These are phyloP conservation scores for Peromyscus leucopus DNA, from an alignment of 2,113 vertebrate species.

Conservation along the genomic window DNA sequence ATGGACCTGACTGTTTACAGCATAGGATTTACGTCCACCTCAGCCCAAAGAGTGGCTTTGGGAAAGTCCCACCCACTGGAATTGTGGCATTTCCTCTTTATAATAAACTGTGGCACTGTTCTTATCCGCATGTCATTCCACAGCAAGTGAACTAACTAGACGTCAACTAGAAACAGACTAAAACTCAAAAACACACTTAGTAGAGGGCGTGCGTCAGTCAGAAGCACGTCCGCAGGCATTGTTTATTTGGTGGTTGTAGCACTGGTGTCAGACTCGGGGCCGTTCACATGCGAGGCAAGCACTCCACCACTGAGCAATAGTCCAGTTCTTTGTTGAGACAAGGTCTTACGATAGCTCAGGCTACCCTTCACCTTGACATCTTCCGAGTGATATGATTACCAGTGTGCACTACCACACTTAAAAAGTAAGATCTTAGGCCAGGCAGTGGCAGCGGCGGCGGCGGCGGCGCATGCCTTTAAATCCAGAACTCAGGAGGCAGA, in stretches of 20 bases:
- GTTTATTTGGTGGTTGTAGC: neutral
- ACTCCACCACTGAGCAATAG: neutral
- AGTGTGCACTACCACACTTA: neutral
- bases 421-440: neutral
- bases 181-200: neutral
- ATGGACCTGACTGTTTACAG: neutral
- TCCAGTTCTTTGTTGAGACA: neutral
- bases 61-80: rapidly evolving
- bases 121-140: neutral
- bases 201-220: neutral
- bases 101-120: neutral
- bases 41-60: neutral
- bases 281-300: neutral
- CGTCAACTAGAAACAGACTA: neutral
- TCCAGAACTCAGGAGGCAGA: neutral
- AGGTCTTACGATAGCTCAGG: neutral
- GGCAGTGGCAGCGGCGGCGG: no score
- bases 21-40: neutral
- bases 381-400: neutral
- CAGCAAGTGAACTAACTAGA: neutral
- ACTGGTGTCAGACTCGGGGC: neutral
- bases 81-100: neutral
- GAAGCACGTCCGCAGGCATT: neutral
- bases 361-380: neutral
- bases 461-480: rapidly evolving